phyloP scores from a whole-genome alignment of 2,888 invertebrate genomes.

The Chloroclysta siterata region DNA sequence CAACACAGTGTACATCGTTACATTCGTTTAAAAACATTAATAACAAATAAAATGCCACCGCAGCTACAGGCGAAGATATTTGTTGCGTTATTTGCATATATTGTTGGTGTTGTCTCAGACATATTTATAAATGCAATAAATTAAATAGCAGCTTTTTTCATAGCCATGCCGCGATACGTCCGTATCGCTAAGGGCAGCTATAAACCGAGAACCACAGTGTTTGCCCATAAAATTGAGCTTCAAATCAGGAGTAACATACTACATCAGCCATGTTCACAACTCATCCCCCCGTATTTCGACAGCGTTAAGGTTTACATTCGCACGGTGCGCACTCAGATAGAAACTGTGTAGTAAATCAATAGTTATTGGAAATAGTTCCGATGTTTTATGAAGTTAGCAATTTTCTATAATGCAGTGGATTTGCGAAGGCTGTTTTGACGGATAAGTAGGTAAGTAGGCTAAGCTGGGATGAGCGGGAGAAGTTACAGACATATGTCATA shows the following conservation, averaged over 20 bases:
- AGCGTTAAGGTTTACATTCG: constrained; percentile 24
- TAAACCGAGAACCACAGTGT: constrained; percentile 57
- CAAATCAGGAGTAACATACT: constrained; percentile 47
- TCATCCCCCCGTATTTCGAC: constrained; percentile 22
- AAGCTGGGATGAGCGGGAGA: constrained; percentile 4
- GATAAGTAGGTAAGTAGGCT: constrained; percentile 20
- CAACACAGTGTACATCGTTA: too few species aligned
- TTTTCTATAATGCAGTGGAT: constrained; percentile 48
- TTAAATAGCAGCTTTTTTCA: constrained; percentile 22
- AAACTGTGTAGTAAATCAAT: constrained; percentile 41
- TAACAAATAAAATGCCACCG: too few species aligned
- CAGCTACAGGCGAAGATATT: too few species aligned
- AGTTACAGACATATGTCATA: constrained; percentile 6
- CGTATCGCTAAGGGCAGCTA: constrained; percentile 53
- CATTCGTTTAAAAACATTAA: too few species aligned
- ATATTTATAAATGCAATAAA: neutral
- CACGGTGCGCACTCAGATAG: constrained; percentile 22
- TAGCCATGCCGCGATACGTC: constrained; percentile 46
- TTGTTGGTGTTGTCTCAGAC: too few species aligned
- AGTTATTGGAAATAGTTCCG: constrained; percentile 47
- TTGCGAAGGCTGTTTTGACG: constrained; percentile 21
- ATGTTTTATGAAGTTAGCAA: constrained; percentile 54
- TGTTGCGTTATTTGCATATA: too few species aligned
- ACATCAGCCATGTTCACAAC: constrained; percentile 26
- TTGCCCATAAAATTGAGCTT: constrained; percentile 64